These are phyloP conservation scores for Rhynchophorus ferrugineus DNA, from an alignment of 1,140 invertebrate genomes.

Conservation along the genomic window DNA sequence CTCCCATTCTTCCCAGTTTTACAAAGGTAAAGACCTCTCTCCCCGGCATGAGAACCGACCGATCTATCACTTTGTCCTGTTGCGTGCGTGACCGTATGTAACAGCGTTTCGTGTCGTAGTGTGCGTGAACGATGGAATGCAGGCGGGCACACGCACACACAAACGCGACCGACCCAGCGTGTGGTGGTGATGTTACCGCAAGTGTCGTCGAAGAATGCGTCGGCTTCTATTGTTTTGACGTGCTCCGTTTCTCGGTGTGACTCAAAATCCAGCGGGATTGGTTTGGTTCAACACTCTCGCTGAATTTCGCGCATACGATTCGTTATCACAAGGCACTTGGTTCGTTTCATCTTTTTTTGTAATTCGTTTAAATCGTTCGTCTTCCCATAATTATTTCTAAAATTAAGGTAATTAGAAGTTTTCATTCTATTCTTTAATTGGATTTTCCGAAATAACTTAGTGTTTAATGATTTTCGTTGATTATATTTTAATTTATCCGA, in stretches of 20 bases:
- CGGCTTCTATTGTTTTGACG: not conserved
- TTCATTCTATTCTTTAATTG: no score
- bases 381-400: no score
- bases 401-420: no score
- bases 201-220: not conserved
- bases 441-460: no score
- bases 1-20: conserved; percentile 26
- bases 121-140: not conserved
- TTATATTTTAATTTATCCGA: no score
- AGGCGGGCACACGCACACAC: no score
- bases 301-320: not conserved
- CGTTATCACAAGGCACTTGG: not conserved
- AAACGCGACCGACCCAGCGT: no score
- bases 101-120: not conserved
- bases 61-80: no score
- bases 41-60: not conserved
- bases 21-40: conserved; percentile 36
- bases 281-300: not conserved
- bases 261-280: not conserved
- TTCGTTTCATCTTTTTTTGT: no score
- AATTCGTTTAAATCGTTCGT: no score
- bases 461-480: no score
- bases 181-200: not conserved
- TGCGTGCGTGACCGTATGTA: not conserved
- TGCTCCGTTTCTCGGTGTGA: not conserved